Percentiles rank a stretch among this genome's conserved stretches.
These are phyloP conservation scores for Halcyon badia DNA, from an alignment of 2,797 vertebrate species.

Conservation along the genomic window DNA sequence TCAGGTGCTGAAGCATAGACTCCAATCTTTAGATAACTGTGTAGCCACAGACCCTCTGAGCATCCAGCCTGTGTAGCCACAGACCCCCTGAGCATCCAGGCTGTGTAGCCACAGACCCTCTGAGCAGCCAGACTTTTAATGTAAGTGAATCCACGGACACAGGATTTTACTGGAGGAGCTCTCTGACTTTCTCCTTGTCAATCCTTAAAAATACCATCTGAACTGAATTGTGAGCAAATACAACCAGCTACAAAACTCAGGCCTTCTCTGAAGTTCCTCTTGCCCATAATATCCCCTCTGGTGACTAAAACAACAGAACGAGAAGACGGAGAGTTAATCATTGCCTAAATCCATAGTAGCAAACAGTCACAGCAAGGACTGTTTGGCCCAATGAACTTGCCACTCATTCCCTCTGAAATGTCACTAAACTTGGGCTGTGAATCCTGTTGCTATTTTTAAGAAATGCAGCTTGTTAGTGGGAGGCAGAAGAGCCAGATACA, in stretches of 20 bases:
- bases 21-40: not conserved
- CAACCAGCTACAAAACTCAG: not conserved
- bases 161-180: not conserved
- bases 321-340: not conserved
- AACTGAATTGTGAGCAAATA: not conserved
- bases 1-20: not conserved
- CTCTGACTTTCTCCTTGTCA: not conserved
- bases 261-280: not conserved
- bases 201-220: not conserved
- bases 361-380: not conserved
- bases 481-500: constrained; percentile 42
- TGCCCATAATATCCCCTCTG: not conserved
- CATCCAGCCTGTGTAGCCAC: not conserved
- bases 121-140: not conserved
- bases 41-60: not conserved
- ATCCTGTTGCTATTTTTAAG: constrained; percentile 58
- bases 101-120: not conserved
- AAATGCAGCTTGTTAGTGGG: constrained; percentile 61
- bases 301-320: not conserved
- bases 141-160: not conserved
- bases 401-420: constrained; percentile 33
- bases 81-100: not conserved
- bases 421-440: constrained; percentile 24
- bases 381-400: constrained; percentile 15
- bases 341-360: not conserved